Base-by-base conservation (phyloP, 2,888 invertebrate species). In the Xestoiulus laeticollis region DNA sequence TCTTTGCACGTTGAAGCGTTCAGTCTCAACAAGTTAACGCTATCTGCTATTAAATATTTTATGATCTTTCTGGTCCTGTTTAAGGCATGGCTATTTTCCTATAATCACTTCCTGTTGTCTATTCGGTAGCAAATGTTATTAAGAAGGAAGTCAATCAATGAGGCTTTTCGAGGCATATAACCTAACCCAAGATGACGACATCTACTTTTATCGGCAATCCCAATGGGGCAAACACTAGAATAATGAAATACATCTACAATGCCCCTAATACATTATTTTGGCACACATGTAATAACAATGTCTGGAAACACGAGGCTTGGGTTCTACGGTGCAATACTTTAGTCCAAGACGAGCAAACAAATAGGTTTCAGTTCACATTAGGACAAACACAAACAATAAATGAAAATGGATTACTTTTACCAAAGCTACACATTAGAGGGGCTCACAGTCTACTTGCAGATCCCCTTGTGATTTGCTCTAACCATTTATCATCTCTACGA, bases 401-500 rank as follows among this genome's bases (percentile, higher is more conserved):
- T 78, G 78, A 30, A 14, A 78, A 78, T 78, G 30, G 78, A 78
- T 78, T 78, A n/a, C n/a, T n/a, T n/a, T n/a, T n/a, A 78, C 78
- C 68, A 30, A 30, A 78, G 78, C 30, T 22, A 12, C 22, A 78
- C 78, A 78, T 78, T 68, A 22, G n/a, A 22, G 68, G n/a, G 22
- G 22, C 26, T 22, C 22, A 6, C 0, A 22, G 68, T 22, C 78
- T 78, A 10, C 12, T 1, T 14, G 78, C 30, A 30, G 78, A 26
- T 38, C 78, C 68, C 78, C 78, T 12, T 78, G 78, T 22, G 78
- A 30, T 26, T 26, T 30, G 30, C 16, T 14, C 26, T 14, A 8
- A 4, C 22, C 26, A 68, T 68, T 68, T 22, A 68, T 68, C 68
- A 68, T 68, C 26, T 78, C 30, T 26, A 78, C 1, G 16, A 78